phyloP scores from a whole-genome alignment of 1,140 invertebrate genomes.

The Hermetia illucens region DNA sequence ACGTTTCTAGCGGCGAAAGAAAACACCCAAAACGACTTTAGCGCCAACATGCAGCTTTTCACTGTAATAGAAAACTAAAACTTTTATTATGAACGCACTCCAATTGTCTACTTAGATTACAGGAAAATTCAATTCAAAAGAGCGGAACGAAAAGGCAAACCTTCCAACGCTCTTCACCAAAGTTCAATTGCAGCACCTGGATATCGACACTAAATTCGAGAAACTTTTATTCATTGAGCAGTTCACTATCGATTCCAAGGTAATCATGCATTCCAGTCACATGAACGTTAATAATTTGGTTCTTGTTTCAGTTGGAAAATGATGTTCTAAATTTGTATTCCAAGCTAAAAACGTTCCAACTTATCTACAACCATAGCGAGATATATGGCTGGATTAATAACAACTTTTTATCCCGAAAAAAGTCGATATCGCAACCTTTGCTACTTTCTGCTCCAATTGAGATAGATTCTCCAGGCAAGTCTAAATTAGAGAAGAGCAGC shows the following conservation, averaged over 20 bases:
- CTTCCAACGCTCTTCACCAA: constrained; percentile 45
- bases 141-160: constrained; percentile 22
- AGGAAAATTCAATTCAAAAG: constrained; percentile 26
- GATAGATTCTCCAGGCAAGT: neutral
- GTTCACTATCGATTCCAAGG: constrained; percentile 58
- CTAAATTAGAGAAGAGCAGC: constrained; percentile 12
- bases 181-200: constrained; percentile 47
- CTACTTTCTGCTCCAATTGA: constrained; percentile 9
- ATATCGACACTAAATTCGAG: constrained; percentile 41
- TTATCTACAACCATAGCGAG: constrained; percentile 54
- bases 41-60: constrained; percentile 36
- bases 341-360: constrained; percentile 48
- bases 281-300: constrained; percentile 2
- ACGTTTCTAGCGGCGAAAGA: constrained; percentile 49
- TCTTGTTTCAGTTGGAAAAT: constrained; percentile 43
- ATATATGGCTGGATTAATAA: constrained; percentile 40
- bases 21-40: constrained; percentile 39
- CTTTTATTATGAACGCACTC: neutral
- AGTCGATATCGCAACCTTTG: constrained; percentile 10
- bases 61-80: constrained; percentile 12
- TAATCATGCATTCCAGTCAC: constrained; percentile 25
- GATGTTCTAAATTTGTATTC: constrained; percentile 48
- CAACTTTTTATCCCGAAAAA: constrained; percentile 27
- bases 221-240: constrained; percentile 49
- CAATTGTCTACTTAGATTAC: constrained; percentile 14